phyloP scores from a whole-genome alignment of 2,113 vertebrate genomes.

The Notechis scutatus region DNA sequence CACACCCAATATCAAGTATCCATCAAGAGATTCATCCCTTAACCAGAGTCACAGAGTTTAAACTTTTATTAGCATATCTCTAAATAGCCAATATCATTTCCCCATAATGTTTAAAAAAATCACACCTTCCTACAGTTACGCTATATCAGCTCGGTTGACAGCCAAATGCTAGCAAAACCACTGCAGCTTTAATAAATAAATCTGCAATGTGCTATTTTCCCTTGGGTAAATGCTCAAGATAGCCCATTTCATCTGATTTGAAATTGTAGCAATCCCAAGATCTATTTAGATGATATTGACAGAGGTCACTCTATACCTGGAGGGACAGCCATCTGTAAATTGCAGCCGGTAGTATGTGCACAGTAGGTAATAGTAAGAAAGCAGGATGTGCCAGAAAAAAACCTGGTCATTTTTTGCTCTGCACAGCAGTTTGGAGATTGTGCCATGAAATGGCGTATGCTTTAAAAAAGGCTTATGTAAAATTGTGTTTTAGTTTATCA shows the following conservation, averaged over 20 bases:
- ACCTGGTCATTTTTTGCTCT: conserved; percentile 44
- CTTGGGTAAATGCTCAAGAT: conserved; percentile 42
- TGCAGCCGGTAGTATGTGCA: conserved; percentile 42
- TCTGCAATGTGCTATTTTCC: conserved; percentile 47
- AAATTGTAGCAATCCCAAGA: conserved; percentile 52
- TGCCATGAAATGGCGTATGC: background rate
- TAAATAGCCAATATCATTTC: conserved; percentile 56
- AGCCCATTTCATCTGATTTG: conserved; percentile 53
- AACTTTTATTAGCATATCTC: conserved; percentile 62
- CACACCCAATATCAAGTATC: conserved; percentile 47
- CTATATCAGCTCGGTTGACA: conserved; percentile 46
- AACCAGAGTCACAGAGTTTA: conserved; percentile 53
- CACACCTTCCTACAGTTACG: conserved; percentile 44
- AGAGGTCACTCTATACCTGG: conserved; percentile 62
- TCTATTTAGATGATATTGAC: conserved; percentile 59
- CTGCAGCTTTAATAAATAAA: conserved; percentile 62
- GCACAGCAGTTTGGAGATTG: conserved; percentile 51
- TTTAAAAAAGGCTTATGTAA: conserved; percentile 32
- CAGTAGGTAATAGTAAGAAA: conserved; percentile 63
- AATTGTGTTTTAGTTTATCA: conserved; percentile 1
- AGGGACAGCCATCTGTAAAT: conserved; percentile 65
- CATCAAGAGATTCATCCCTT: conserved; percentile 55
- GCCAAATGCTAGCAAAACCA: conserved; percentile 41
- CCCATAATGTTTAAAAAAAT: conserved; percentile 50
- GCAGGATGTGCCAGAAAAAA: conserved; percentile 42